These are phyloP conservation scores for Champsocephalus esox DNA, from an alignment of 2,797 vertebrate genomes.

Conservation along the genomic window DNA sequence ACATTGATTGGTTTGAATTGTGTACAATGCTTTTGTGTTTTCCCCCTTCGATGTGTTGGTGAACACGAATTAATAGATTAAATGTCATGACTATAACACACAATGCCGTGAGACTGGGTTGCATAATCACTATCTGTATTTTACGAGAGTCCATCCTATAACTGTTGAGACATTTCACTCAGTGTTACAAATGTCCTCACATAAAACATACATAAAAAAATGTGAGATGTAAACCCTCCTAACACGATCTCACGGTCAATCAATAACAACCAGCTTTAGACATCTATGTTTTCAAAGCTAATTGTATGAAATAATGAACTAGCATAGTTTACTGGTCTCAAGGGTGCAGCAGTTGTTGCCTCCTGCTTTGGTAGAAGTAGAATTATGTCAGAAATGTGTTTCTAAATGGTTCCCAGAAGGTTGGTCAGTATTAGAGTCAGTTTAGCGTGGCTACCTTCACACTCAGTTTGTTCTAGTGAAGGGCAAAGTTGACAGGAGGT, in stretches of 20 bases:
- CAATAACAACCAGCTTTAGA: neutral
- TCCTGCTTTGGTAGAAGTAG: neutral
- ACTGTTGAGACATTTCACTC: neutral
- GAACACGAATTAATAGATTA: no score
- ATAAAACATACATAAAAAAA: neutral
- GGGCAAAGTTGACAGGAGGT: slow-evolving; percentile 59
- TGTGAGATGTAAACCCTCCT: neutral
- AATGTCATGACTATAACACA: no score
- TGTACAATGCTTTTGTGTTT: no score
- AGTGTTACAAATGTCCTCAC: neutral
- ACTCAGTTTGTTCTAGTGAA: slow-evolving; percentile 50
- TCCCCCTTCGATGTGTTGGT: no score
- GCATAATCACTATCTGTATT: neutral
- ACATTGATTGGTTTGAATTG: no score
- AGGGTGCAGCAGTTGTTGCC: neutral
- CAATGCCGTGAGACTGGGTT: no score
- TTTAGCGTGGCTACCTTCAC: slow-evolving; percentile 22
- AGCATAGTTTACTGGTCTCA: neutral
- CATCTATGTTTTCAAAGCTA: no score
- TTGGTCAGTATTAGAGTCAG: neutral
- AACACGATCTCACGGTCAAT: neutral
- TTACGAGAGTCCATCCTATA: neutral
- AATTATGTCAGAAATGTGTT: neutral
- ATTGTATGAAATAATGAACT: neutral
- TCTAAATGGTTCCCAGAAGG: neutral